Base-by-base conservation (phyloP, 1,140 invertebrate genomes). In the Theocolax elegans region DNA sequence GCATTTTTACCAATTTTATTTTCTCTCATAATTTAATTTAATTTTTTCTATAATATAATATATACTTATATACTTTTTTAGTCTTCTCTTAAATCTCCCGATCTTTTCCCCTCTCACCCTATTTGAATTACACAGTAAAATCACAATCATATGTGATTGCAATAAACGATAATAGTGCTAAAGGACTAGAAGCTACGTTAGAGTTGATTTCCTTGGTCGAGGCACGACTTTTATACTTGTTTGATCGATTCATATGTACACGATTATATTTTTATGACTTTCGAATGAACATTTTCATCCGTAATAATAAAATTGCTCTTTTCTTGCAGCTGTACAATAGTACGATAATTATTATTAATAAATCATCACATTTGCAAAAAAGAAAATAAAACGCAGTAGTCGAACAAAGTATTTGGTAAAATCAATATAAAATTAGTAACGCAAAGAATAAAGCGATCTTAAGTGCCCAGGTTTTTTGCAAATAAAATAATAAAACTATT, bases 101-200 rank as follows among this genome's bases (percentile, higher is more conserved):
- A 63, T 62, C 12, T 56, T 10, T 64, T 48, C 9, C 38, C 29
- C 67, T 48, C 51, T 38, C 68, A 48, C 59, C 42, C 42, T 53
- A 68, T 59, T n/a, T 72, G 48, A 74, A 73, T 66, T 75, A 76
- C 65, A 71, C 65, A 75, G 27, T 59, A 77, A 60, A 48, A 74
- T 71, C 63, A 48, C 63, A 71, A 67, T 72, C 71, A 15, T 25
- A 44, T 74, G 58, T 71, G 65, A 78, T 76, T 70, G 63, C 71
- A 76, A 77, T 78, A 79, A 81, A 63, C 23, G 40, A 64, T 71
- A 71, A 69, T 62, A 72, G 75, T 78, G 76, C 77, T 79, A 81
- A 76, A 79, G 69, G 83, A 85, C 83, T 85, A 85, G 83, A 85
- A 44, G 60, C 80, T 84, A 83, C 72, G 42, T 78, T 76, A 74